Base-by-base conservation (phyloP, 1,140 invertebrate species). In the Heliconius hewitsoni region DNA sequence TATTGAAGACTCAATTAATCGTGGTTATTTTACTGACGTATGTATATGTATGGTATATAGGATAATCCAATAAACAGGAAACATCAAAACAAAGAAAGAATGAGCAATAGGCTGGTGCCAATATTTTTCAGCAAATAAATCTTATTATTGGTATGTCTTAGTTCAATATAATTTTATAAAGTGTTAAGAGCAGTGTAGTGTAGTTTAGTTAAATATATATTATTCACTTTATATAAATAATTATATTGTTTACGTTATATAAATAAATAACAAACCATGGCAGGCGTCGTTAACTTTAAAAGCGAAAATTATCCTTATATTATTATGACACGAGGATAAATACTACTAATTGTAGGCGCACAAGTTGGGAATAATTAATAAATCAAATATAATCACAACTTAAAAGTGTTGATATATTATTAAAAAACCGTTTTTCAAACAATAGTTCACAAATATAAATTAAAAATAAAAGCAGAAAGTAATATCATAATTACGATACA, bases 301-400 rank as follows among this genome's bases (percentile, higher is more conserved):
- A 23, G 13, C 60, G 60, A 66, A 66, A 30, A 66, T 66, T 66
- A 66, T 66, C 60, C 60, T 66, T 23, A 66, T 66, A 23, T 57
- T 55, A 55, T 60, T 66, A 66, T 66, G 8, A n/a, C 8, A 66
- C 13, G n/a, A 27, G 60, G 60, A 66, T 30, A 66, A 66, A 66
- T 23, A 27, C 23, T 66, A 30, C 13, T 30, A 30, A 66, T 0
- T 66, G 11, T 66, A 55, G 52, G 23, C 9, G 11, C 0, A 11
- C n/a, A 57, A 57, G 57, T 66, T 30, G 60, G 9, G 13, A 66
- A 13, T 30, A 30, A 66, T 3, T 66, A 30, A 11, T 30, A 66
- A 66, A n/a, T 23, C 11, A 11, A 66, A 30, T 30, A 66, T 11
- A 66, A 23, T 13, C 3, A 30, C 23, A 30, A 66, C 60, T 66